Evolutionary conservation across 2,888 invertebrate genomes (phyloP).

Genomic region (Pristionchus mayeri): DNA sequence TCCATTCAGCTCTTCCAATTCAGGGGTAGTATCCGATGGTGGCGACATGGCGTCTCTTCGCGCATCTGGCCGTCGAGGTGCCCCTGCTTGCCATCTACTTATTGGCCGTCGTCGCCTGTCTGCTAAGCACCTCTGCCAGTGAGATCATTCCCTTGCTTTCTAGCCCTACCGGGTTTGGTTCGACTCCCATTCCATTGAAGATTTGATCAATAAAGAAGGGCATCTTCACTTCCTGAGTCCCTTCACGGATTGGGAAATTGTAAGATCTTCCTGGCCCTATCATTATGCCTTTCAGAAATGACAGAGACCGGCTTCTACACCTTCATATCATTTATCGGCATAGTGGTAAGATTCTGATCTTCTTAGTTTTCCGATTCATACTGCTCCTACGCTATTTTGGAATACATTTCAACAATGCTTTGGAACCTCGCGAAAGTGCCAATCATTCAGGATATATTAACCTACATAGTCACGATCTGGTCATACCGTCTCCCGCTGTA

Average conservation of each 20-base stretch:
- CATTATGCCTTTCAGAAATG: neutral
- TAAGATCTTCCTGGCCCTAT: too few relatives aligned
- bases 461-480: constrained; percentile 22
- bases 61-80: neutral
- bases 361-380: neutral
- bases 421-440: neutral
- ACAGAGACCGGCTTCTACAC: constrained; percentile 3
- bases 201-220: too few relatives aligned
- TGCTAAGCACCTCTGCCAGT: neutral
- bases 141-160: neutral
- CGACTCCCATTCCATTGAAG: too few relatives aligned
- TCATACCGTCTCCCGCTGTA: constrained; percentile 7
- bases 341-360: neutral
- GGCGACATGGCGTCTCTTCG: neutral
- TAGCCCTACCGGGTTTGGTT: too few relatives aligned
- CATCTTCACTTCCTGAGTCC: too few relatives aligned
- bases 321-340: neutral
- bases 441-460: neutral
- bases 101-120: neutral
- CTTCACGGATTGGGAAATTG: too few relatives aligned
- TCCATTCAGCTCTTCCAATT: too few relatives aligned
- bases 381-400: too few relatives aligned
- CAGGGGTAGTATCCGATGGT: too few relatives aligned
- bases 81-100: neutral
- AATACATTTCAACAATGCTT: neutral